Conservation (phyloP, 2,113 vertebrate genomes). For the Casuarius casuarius region DNA sequence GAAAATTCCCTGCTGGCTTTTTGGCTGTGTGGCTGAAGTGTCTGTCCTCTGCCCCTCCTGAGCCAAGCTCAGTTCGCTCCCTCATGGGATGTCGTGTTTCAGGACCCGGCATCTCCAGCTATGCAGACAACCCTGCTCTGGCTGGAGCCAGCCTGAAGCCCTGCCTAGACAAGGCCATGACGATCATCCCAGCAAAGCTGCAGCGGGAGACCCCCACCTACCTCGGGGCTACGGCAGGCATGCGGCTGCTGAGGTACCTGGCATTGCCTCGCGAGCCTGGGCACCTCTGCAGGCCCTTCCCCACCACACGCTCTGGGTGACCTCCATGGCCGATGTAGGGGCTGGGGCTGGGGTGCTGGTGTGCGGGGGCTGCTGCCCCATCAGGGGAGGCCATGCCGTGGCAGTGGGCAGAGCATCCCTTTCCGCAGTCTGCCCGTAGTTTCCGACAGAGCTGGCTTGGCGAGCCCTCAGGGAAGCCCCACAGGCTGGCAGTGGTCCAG, state of each 20-base stretch:
- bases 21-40: too few relatives aligned
- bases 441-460: too few relatives aligned
- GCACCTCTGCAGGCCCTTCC: background rate
- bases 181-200: slow-evolving; percentile 41
- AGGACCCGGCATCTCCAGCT: slow-evolving; percentile 77
- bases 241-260: slow-evolving; percentile 78
- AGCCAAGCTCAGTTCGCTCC: background rate
- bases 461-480: too few relatives aligned
- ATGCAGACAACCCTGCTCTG: background rate
- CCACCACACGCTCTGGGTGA: background rate
- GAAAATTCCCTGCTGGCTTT: background rate
- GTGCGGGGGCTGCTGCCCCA: too few relatives aligned
- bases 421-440: too few relatives aligned
- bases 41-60: too few relatives aligned
- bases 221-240: slow-evolving; percentile 79
- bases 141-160: slow-evolving; percentile 69
- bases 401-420: background rate
- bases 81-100: background rate
- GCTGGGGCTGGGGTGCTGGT: too few relatives aligned
- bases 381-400: background rate
- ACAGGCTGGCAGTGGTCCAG: too few relatives aligned
- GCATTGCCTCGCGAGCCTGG: accelerated
- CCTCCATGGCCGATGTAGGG: too few relatives aligned
- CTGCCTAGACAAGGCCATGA: slow-evolving; percentile 73
- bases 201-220: slow-evolving; percentile 58